Base-by-base conservation (phyloP, 2,888 invertebrate genomes). In the Rhamnusium bicolor region DNA sequence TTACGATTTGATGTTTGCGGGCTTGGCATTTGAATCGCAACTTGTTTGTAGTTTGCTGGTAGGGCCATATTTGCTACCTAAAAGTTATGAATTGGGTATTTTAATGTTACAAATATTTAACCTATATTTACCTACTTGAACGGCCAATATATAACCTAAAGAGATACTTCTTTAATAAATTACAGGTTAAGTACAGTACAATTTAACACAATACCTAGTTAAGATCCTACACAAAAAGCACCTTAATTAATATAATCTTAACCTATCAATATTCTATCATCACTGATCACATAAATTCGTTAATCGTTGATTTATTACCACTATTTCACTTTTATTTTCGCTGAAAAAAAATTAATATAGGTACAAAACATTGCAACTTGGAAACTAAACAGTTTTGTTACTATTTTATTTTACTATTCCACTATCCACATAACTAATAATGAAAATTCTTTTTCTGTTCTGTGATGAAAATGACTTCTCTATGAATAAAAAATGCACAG, bases 41-140 rank as follows among this genome's bases (percentile, higher is more conserved):
- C 92, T 90, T 95, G 95, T 88, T 96, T 96, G 87, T 95, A 96
- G 87, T 94, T 95, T 81, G 92, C 91, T 72, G 95, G 95, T 79
- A 96, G 90, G 81, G 96, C 94, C 96, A 96, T 96, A 76, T 82
- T 86, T n/a, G 2, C 16, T 16, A 27, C 58, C 58, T 58, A 58
- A 40, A 58, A 58, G n/a, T 32, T 18, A 7, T 0, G 18, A 12
- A 8, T 18, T 58, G 12, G 19, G 2, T 5, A 53, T 53, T 21
- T 40, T 0, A 12, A 21, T 53, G 12, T n/a, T n/a, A 1, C 12
- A 1, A 19, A 12, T n/a, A 53, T 21, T n/a, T 53, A n/a, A 24
- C 0, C 21, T n/a, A 53, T 53, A 53, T 21, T n/a, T 24, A 53
- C 53, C 24, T 53, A 53, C 0, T 53, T 53, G 12, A 53, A n/a